Conservation (phyloP, 2,888 invertebrate genomes). For the Drosophila neotestacea region DNA sequence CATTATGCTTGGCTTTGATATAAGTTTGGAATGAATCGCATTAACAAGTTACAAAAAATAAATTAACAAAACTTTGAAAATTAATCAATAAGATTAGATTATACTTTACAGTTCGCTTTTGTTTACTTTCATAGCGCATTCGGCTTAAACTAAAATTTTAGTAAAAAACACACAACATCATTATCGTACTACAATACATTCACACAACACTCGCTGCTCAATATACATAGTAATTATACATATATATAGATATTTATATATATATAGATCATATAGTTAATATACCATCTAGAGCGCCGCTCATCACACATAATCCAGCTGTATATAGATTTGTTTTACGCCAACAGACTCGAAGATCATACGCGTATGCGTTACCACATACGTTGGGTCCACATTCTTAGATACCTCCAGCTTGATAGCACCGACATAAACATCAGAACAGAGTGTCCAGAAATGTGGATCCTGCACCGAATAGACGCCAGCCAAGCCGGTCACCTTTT, state of each 20-base stretch:
- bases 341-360: constrained; percentile 97
- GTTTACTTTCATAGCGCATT: constrained; percentile 23
- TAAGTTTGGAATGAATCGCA: constrained; percentile 69
- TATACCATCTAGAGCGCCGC: constrained; percentile 4
- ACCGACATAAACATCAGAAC: constrained; percentile 96
- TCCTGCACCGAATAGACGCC: constrained; percentile 98
- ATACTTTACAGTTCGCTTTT: constrained; percentile 47
- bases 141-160: constrained; percentile 55
- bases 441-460: constrained; percentile 99
- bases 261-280: constrained; percentile 20
- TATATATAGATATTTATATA: constrained; percentile 19
- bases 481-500: constrained; percentile 94
- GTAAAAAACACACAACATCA: constrained; percentile 45
- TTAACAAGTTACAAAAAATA: constrained; percentile 66
- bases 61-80: constrained; percentile 62
- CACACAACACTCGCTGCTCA: constrained; percentile 51
- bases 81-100: constrained; percentile 41
- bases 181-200: constrained; percentile 37
- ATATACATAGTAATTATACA: constrained; percentile 56
- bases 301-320: constrained; percentile 93
- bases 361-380: constrained; percentile 96
- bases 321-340: constrained; percentile 95
- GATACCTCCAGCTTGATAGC: constrained; percentile 98
- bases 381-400: constrained; percentile 95
- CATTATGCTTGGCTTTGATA: constrained; percentile 42